Base-by-base conservation (phyloP, 2,113 vertebrate genomes). In the Leptobrachium ailaonicum region DNA sequence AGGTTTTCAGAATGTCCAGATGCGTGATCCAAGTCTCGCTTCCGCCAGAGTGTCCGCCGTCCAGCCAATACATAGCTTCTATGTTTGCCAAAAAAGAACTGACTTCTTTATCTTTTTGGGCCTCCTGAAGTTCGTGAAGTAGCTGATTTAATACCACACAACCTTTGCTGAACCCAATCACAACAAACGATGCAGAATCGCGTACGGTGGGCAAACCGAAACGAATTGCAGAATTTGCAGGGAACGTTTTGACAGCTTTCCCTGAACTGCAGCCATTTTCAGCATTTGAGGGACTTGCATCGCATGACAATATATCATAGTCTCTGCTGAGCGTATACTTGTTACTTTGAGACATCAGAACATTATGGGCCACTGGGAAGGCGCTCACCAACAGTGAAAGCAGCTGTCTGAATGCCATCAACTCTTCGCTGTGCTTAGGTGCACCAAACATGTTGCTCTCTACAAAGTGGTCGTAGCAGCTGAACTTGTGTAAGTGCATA, bases 121-220 rank as follows among this genome's bases (percentile, higher is more conserved):
- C 95, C 77, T 93, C 93, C 32, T 91, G 91, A 73, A 98, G 86
- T 90, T 98, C 98, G 82, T 97, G 93, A 66, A 95, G 92, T 76
- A 99, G 90, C 87, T 99, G 98, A 89, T 99, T 99, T 82, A 99
- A 92, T 84, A 99, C 97, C 85, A 99, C 97, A 67, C 97, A 99
- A 44, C 97, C 97, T 94, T 99, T 99, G 85, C 97, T 99, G 91
- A 99, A 99, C 82, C 96, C 98, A 86, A 99, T 93, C 89, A 99
- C 86, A 42, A 90, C 92, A 82, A 99, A 92, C 0, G 94, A 93
- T 0, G 87, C 76, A 40, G 90, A 86, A 76, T 72, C 87, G 69
- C 86, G 84, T 80, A 90, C 76, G 82, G 91, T 90, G 0, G 90
- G 92, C 3, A 87, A 75, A 82, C 82, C 10, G 76, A 90, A 86